These are phyloP conservation scores for Caenorhabditis imperialis DNA, from an alignment of 2,888 invertebrate genomes.

Conservation along the genomic window DNA sequence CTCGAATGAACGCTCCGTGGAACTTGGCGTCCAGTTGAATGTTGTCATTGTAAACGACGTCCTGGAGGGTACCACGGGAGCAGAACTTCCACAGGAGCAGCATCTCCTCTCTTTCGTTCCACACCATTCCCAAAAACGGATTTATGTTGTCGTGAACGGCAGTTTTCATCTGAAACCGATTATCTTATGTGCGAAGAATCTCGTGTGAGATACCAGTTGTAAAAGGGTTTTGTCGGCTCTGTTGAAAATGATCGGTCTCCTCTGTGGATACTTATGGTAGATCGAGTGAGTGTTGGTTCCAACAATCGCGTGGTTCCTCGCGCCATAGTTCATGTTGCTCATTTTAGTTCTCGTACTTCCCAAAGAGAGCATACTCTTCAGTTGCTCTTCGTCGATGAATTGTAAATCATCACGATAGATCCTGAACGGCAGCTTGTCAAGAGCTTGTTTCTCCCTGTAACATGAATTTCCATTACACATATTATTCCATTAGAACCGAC, in stretches of 20 bases:
- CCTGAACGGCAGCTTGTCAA: slow-evolving; percentile 66
- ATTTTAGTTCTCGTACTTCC: slow-evolving; percentile 68
- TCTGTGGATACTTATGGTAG: slow-evolving; percentile 64
- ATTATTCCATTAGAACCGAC: slow-evolving; percentile 20
- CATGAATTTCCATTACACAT: not conserved
- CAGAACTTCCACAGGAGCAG: slow-evolving; percentile 77
- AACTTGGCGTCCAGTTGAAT: slow-evolving; percentile 64
- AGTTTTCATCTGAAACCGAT: slow-evolving; percentile 84
- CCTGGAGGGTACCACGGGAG: slow-evolving; percentile 66
- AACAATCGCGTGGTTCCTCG: slow-evolving; percentile 74
- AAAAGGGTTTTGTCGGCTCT: slow-evolving; percentile 62
- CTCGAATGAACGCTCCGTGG: slow-evolving; percentile 68
- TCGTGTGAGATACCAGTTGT: slow-evolving; percentile 45
- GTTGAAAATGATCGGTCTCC: slow-evolving; percentile 65
- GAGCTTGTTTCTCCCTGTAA: slow-evolving; percentile 61
- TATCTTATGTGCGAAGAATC: not conserved
- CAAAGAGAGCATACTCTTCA: slow-evolving; percentile 68
- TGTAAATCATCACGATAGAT: slow-evolving; percentile 67
- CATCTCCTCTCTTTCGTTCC: slow-evolving; percentile 76
- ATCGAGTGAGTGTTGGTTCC: slow-evolving; percentile 70
- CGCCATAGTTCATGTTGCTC: slow-evolving; percentile 65
- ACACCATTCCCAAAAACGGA: slow-evolving; percentile 89
- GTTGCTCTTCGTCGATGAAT: slow-evolving; percentile 67
- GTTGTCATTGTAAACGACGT: slow-evolving; percentile 67
- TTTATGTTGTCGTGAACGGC: slow-evolving; percentile 96